Evolutionary conservation across 2,888 invertebrate species (phyloP).

Genomic region (Perizoma flavofasciatum): DNA sequence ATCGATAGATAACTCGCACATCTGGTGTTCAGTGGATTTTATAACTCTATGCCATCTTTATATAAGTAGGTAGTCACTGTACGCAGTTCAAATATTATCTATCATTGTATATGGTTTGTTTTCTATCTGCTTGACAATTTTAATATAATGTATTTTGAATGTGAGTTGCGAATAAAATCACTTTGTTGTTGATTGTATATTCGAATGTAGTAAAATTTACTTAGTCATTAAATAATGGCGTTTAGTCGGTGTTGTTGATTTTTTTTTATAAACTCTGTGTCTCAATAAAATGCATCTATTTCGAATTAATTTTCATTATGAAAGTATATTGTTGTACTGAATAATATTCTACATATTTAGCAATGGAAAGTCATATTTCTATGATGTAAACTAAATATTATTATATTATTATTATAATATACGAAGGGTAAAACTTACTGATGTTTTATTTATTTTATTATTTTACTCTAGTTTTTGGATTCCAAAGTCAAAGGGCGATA

Average conservation of each 20-base stretch:
- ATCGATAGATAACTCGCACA: too few species aligned
- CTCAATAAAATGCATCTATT: slow-evolving; percentile 26
- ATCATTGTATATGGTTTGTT: too few species aligned
- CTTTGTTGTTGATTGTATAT: slow-evolving; percentile 24
- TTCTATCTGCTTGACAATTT: slow-evolving; percentile 6
- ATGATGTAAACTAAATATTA: slow-evolving; percentile 38
- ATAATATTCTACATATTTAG: slow-evolving; percentile 33
- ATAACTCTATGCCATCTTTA: not conserved
- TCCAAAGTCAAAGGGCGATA: too few species aligned
- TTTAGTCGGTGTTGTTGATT: slow-evolving; percentile 27
- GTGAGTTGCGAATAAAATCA: slow-evolving; percentile 19
- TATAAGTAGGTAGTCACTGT: not conserved
- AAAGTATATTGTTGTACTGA: slow-evolving; percentile 28
- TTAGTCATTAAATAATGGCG: slow-evolving; percentile 19
- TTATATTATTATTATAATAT: slow-evolving; percentile 36
- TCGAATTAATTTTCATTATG: slow-evolving; percentile 32
- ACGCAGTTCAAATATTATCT: too few species aligned
- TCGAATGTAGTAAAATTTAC: slow-evolving; percentile 24
- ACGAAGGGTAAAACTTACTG: slow-evolving; percentile 27
- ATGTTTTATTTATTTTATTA: not conserved
- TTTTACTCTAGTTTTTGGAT: not conserved
- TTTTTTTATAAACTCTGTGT: slow-evolving; percentile 25
- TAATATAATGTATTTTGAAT: slow-evolving; percentile 18
- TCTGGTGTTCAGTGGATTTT: not conserved
- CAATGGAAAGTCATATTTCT: slow-evolving; percentile 33